phyloP scores from a whole-genome alignment of 2,797 vertebrate species.

The Cercopithecus petaurista region DNA sequence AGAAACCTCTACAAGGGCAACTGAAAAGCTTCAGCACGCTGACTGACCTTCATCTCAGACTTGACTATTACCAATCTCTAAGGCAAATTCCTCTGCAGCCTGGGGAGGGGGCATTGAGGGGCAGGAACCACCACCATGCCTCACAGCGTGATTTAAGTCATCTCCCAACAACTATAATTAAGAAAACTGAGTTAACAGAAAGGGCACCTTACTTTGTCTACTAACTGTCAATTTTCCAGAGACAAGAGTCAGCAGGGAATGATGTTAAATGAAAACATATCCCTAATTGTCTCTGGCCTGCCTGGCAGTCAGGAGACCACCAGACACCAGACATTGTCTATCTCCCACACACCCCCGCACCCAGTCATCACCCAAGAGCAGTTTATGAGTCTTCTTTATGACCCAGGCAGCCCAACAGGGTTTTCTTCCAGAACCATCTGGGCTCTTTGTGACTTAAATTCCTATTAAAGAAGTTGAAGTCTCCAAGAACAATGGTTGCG shows the following conservation, averaged over 20 bases:
- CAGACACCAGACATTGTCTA: not conserved
- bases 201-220: conserved; percentile 57
- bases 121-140: conserved; percentile 10
- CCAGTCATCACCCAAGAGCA: accelerated
- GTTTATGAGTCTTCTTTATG: not conserved
- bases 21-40: not conserved
- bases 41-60: conserved; percentile 19
- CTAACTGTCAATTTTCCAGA: conserved; percentile 61
- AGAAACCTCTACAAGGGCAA: not conserved
- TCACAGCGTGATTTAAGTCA: conserved; percentile 53
- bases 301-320: not conserved
- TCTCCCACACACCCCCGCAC: not conserved
- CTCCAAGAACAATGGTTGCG: not conserved
- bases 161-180: conserved; percentile 73
- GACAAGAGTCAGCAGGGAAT: conserved; percentile 68
- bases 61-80: not conserved
- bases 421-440: not conserved
- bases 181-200: conserved; percentile 70
- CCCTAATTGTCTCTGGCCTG: conserved; percentile 13
- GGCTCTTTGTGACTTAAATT: not conserved
- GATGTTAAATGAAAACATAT: conserved; percentile 53
- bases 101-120: not conserved
- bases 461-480: not conserved
- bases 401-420: not conserved
- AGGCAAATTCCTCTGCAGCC: conserved; percentile 56